phyloP scores from a whole-genome alignment of 1,140 invertebrate genomes.

The Drosophila repletoides region DNA sequence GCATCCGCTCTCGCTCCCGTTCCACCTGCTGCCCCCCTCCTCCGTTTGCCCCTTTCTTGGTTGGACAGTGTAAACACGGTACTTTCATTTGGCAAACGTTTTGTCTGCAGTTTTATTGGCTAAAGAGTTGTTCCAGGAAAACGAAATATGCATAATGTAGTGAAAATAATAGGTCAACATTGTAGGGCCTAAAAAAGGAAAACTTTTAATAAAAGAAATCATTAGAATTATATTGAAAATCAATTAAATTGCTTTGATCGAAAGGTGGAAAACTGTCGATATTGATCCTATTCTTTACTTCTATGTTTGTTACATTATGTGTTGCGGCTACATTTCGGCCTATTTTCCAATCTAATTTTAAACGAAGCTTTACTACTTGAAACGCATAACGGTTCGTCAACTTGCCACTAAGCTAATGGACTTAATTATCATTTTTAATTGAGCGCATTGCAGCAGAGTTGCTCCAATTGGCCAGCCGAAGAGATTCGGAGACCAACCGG shows the following conservation, averaged over 20 bases:
- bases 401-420: neutral
- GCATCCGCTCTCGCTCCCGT: conserved; percentile 3
- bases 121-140: conserved; percentile 32
- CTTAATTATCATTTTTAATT: conserved; percentile 70
- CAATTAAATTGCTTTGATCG: no score
- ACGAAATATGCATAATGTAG: neutral
- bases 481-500: conserved; percentile 47
- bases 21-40: neutral
- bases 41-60: neutral
- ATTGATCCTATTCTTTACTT: no score
- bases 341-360: no score
- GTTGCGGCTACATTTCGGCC: no score
- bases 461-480: conserved; percentile 27
- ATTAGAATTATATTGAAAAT: no score
- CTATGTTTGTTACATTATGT: no score
- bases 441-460: conserved; percentile 35
- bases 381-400: conserved; percentile 2
- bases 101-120: conserved; percentile 9
- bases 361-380: no score
- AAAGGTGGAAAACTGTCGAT: no score
- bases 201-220: no score
- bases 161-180: conserved; percentile 16
- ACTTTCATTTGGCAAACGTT: conserved; percentile 63
- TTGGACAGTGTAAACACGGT: conserved; percentile 26
- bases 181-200: neutral